These are phyloP conservation scores for Cremastobaeus sp. DNA, from an alignment of 2,888 invertebrate genomes.

Conservation along the genomic window DNA sequence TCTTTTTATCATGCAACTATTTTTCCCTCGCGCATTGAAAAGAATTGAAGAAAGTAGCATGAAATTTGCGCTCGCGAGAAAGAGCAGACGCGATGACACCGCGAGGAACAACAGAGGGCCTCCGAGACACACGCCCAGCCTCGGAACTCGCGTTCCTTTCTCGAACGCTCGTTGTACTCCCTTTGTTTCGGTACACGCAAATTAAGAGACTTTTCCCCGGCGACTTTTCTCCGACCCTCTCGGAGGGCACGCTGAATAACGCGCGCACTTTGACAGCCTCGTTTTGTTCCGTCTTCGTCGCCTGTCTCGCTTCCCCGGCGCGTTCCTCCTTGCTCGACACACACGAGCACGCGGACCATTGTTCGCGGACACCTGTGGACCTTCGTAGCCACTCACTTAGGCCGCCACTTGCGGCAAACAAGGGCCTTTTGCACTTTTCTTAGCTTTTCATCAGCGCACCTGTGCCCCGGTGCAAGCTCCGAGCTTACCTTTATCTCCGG, in stretches of 20 bases:
- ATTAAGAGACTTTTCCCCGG: constrained; percentile 74
- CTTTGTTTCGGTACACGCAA: constrained; percentile 68
- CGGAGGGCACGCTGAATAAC: constrained; percentile 61
- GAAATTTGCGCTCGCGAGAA: constrained; percentile 36
- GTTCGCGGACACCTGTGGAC: constrained; percentile 78
- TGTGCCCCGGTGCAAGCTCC: too few species aligned
- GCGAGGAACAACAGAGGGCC: constrained; percentile 68
- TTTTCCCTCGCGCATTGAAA: constrained; percentile 58
- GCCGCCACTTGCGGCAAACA: constrained; percentile 53
- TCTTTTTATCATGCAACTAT: constrained; percentile 51
- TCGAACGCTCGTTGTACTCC: constrained; percentile 66
- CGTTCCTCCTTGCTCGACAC: constrained; percentile 2
- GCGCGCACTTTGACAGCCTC: constrained; percentile 47
- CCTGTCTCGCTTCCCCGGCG: neutral
- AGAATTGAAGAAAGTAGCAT: constrained; percentile 55
- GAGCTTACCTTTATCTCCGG: neutral
- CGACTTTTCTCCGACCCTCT: constrained; percentile 64
- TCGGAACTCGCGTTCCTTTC: constrained; percentile 63
- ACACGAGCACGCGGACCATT: constrained; percentile 66
- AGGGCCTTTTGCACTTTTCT: constrained; percentile 68
- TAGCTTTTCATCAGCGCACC: constrained; percentile 66
- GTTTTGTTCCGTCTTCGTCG: neutral
- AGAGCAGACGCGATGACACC: constrained; percentile 21
- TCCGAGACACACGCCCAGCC: constrained; percentile 55
- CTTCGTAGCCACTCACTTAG: constrained; percentile 72